Evolutionary conservation across 2,797 vertebrate genomes (phyloP).

Genomic region (Enoplosus armatus): DNA sequence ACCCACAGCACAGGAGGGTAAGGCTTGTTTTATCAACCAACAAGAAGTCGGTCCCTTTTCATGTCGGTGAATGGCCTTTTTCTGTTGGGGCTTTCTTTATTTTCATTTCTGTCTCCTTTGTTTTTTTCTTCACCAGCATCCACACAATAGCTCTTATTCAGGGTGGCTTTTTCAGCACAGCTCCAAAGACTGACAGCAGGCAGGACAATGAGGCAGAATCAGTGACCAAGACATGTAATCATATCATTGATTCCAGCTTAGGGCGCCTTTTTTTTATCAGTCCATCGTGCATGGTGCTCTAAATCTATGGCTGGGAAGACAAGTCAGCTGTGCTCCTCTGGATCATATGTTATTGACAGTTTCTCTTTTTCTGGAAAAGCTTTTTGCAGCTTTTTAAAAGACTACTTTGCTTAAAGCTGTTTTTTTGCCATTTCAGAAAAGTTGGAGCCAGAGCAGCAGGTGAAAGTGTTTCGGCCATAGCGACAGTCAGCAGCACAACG

Average conservation of each 20-base stretch:
- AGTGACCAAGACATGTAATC: slow-evolving; percentile 60
- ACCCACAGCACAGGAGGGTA: slow-evolving; percentile 39
- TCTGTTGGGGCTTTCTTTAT: slow-evolving; percentile 63
- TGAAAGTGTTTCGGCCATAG: slow-evolving; percentile 86
- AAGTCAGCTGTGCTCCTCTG: slow-evolving; percentile 13
- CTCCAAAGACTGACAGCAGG: slow-evolving; percentile 61
- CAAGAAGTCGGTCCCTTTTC: slow-evolving; percentile 74
- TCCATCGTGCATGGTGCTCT: slow-evolving; percentile 8
- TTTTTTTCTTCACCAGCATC: slow-evolving; percentile 50
- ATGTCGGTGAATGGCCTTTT: slow-evolving; percentile 77
- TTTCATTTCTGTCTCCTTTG: slow-evolving; percentile 48
- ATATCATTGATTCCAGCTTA: slow-evolving; percentile 56
- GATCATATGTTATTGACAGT: slow-evolving; percentile 10
- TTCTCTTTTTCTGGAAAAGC: neutral
- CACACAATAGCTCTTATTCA: slow-evolving; percentile 80
- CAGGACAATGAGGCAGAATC: slow-evolving; percentile 61
- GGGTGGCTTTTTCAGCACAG: slow-evolving; percentile 65
- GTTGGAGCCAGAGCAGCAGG: slow-evolving; percentile 85
- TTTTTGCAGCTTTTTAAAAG: slow-evolving; percentile 6
- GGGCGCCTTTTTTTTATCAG: slow-evolving; percentile 39
- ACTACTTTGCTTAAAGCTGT: neutral
- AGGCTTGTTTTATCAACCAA: slow-evolving; percentile 72
- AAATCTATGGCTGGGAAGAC: slow-evolving; percentile 9
- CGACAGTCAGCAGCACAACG: slow-evolving; percentile 87
- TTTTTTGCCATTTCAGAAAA: slow-evolving; percentile 76